Conservation (phyloP, 2,113 vertebrate species). For the Cyanistes caeruleus region DNA sequence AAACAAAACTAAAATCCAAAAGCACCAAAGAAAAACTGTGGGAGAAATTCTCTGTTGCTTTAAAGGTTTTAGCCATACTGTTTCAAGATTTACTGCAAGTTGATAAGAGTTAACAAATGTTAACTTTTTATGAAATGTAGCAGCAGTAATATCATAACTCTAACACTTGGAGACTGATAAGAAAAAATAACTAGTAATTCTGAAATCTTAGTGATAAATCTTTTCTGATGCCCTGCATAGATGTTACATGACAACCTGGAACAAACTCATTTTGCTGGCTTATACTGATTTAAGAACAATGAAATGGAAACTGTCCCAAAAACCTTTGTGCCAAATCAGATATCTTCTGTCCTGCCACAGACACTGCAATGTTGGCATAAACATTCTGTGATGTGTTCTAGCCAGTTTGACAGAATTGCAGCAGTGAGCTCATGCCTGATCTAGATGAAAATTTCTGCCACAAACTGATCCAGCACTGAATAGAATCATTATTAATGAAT, state of each 20-base stretch:
- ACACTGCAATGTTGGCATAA: neutral
- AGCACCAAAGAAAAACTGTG: neutral
- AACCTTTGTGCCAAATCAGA: neutral
- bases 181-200: neutral
- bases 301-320: neutral
- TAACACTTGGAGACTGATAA: neutral
- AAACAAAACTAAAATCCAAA: neutral
- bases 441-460: slow-evolving; percentile 2
- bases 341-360: slow-evolving; percentile 16
- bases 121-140: neutral
- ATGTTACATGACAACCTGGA: neutral
- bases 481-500: neutral
- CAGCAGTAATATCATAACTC: neutral
- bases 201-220: neutral
- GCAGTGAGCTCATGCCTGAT: neutral
- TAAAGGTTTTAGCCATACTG: neutral
- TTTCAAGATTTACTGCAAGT: neutral
- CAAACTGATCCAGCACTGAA: neutral
- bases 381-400: neutral
- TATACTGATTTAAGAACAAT: slow-evolving; percentile 2
- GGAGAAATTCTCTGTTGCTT: neutral
- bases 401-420: neutral
- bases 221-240: neutral
- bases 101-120: neutral
- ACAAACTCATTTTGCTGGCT: neutral